Evolutionary conservation across 2,797 vertebrate species (phyloP).

Genomic region (Manis javanica): DNA sequence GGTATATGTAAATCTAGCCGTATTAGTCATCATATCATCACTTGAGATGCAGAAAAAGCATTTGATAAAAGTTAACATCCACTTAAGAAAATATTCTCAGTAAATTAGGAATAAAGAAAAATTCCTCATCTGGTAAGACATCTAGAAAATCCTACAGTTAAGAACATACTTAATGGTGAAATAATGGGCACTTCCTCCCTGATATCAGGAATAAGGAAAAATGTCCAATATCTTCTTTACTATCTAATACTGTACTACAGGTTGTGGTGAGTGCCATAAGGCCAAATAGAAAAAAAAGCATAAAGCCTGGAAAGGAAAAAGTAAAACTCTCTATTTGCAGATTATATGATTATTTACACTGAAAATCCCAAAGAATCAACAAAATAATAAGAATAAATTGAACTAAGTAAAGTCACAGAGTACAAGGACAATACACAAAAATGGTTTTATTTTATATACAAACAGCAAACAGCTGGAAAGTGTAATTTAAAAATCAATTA

Average conservation of each 20-base stretch:
- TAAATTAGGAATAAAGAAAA: background rate
- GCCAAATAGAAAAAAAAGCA: background rate
- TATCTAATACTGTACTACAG: background rate
- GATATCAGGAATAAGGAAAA: background rate
- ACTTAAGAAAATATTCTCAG: background rate
- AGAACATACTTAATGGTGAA: background rate
- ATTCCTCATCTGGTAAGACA: background rate
- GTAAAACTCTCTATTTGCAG: background rate
- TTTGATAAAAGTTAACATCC: background rate
- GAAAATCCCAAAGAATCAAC: background rate
- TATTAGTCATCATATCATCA: background rate
- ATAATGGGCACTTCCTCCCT: background rate
- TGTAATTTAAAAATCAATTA: background rate
- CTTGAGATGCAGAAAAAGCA: background rate
- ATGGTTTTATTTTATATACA: background rate
- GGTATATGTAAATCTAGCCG: background rate
- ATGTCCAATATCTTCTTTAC: background rate
- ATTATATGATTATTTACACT: background rate
- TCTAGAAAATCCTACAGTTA: background rate
- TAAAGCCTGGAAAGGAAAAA: background rate
- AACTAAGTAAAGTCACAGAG: background rate
- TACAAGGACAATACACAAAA: background rate
- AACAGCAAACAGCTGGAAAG: background rate
- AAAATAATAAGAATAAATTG: background rate
- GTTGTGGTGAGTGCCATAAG: background rate